A percentile compares a stretch with the other conserved stretches of the same genome.
Conservation (phyloP, 2,888 invertebrate species). For the Synergus laeviventris region DNA sequence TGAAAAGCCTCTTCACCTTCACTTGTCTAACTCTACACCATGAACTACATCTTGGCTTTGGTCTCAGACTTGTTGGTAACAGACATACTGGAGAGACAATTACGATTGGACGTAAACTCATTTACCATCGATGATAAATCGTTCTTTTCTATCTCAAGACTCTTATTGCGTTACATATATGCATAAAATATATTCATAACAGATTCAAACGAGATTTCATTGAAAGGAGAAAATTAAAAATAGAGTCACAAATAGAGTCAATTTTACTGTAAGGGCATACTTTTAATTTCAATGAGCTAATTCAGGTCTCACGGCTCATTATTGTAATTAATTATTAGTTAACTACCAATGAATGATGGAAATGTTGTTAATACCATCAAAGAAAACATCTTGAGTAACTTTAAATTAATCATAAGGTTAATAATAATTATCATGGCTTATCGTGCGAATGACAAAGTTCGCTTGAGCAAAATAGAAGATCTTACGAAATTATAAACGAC, state of each 20-base stretch:
- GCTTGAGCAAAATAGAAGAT: conserved; percentile 38
- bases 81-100: conserved; percentile 36
- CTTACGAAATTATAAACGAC: conserved; percentile 42
- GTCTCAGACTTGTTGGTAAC: conserved; percentile 19
- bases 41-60: conserved; percentile 32
- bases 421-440: no score
- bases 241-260: neutral
- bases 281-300: no score
- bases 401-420: no score
- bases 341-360: no score
- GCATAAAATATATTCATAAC: neutral
- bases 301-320: neutral
- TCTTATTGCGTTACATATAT: conserved; percentile 5
- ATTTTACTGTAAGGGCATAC: no score
- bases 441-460: neutral
- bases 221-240: neutral
- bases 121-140: conserved; percentile 37
- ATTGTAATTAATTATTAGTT: no score
- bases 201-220: neutral
- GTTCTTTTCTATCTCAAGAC: conserved; percentile 19
- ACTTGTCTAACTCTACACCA: conserved; percentile 19
- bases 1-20: conserved; percentile 38
- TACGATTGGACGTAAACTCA: conserved; percentile 31
- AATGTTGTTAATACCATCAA: no score
- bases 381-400: no score